Conservation (phyloP, 1,140 invertebrate species). For the Pseudobourletiella spinata region DNA sequence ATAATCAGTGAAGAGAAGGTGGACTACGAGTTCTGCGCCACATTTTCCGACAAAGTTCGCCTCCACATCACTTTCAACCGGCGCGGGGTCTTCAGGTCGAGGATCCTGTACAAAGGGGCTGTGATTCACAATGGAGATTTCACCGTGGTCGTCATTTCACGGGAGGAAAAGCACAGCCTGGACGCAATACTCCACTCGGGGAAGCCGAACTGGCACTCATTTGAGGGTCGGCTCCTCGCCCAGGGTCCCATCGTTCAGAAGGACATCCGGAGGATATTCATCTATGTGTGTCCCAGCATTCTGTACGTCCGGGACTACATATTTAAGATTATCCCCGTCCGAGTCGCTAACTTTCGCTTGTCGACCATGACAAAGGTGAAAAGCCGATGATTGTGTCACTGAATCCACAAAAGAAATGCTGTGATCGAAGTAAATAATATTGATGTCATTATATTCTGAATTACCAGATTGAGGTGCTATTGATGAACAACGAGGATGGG, state of each 20-base stretch:
- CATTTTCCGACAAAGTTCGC: neutral
- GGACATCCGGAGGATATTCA: slow-evolving; percentile 76
- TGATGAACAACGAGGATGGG: neutral
- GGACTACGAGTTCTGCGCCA: neutral
- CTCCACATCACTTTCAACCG: slow-evolving; percentile 8
- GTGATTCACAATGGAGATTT: slow-evolving; percentile 25
- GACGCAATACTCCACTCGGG: slow-evolving; percentile 4
- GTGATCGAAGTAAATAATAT: neutral
- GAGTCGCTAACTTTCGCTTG: slow-evolving; percentile 70
- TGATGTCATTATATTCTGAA: slow-evolving; percentile 6
- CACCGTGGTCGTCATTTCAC: slow-evolving; percentile 21
- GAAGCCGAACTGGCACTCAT: slow-evolving; percentile 13
- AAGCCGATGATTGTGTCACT: neutral
- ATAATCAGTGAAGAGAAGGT: neutral
- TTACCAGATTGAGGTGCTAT: neutral
- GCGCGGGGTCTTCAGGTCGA: slow-evolving; percentile 23
- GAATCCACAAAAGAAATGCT: neutral
- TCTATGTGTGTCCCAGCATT: slow-evolving; percentile 77
- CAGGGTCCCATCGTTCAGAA: slow-evolving; percentile 12
- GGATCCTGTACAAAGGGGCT: slow-evolving; percentile 15
- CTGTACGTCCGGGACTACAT: slow-evolving; percentile 84
- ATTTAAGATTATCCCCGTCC: slow-evolving; percentile 81
- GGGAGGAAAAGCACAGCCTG: slow-evolving; percentile 24
- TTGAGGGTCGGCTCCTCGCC: slow-evolving; percentile 20
- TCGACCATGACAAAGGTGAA: neutral